Evolutionary conservation across 2,113 vertebrate genomes (phyloP).

Genomic region (Sialia sialis): DNA sequence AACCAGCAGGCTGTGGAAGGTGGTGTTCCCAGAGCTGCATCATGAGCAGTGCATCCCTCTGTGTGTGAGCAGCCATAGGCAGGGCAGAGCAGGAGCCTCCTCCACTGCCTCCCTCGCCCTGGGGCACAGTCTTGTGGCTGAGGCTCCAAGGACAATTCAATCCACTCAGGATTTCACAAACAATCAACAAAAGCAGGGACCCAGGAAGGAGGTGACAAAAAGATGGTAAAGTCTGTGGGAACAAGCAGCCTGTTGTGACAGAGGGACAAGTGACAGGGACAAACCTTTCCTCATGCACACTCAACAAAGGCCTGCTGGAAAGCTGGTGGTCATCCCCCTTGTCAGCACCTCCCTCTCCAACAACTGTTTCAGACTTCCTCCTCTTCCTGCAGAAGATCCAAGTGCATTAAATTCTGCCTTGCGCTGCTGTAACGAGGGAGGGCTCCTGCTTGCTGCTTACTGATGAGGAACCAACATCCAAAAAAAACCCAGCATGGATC

Average conservation of each 20-base stretch:
- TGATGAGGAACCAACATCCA: slow-evolving; percentile 11
- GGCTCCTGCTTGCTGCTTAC: slow-evolving; percentile 4
- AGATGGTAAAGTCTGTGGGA: not conserved
- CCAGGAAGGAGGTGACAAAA: slow-evolving; percentile 16
- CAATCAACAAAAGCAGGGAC: not conserved
- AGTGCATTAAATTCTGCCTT: not conserved
- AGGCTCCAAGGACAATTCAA: not conserved
- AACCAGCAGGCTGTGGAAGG: accelerated
- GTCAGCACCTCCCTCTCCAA: not conserved
- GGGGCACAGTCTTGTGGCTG: not conserved
- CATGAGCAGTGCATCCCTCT: accelerated
- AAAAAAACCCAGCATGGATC: not conserved
- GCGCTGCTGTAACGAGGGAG: not conserved
- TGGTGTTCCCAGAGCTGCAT: not conserved
- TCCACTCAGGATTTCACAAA: not conserved
- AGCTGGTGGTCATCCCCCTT: not conserved
- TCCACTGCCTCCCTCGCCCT: not conserved
- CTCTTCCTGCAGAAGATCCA: not conserved
- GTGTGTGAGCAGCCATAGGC: not conserved
- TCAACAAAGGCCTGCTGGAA: not conserved
- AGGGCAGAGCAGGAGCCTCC: not conserved
- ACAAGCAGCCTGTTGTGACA: not conserved
- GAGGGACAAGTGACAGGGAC: slow-evolving; percentile 7
- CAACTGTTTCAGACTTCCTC: not conserved
- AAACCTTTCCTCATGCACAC: not conserved